Base-by-base conservation (phyloP, 2,113 vertebrate species). In the Anolis carolinensis region DNA sequence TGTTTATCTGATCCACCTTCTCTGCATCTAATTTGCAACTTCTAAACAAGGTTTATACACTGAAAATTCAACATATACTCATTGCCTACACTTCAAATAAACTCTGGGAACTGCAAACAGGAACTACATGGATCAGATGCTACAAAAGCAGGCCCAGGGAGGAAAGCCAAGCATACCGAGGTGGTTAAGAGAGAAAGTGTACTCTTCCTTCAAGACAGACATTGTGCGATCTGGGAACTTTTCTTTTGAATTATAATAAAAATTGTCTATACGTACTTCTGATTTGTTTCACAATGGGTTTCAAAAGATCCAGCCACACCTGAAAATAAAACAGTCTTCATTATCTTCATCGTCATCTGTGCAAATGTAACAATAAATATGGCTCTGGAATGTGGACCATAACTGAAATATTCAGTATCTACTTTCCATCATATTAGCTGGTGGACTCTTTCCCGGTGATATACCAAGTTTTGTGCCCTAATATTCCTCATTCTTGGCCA, bases 231-330 rank as follows among this genome's bases (percentile, higher is more conserved):
- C 25, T 55, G 34, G 23, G 32, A 9, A 32, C 50, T 39, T 23
- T n/a, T 9, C 50, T 36, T 59, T 67, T 67, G 10, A 9, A 75
- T 27, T 25, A 55, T 0, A 13, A 32, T 5, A 72, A 80, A 5
- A 36, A 0, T 65, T 3, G 30, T 75, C 50, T 80, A 74, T 90
- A 98, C 98, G 98, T 96, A 99, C 99, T 97, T 96, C 97, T 96
- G 86, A 99, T 98, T 95, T 99, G 99, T 90, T 98, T 99, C 89
- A 97, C 95, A 90, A 99, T 97, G 79, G 99, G 98, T 92, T 99
- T 99, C 94, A 99, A 94, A 87, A 99, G 97, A 94, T 99, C 99
- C 63, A 99, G 96, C 99, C 98, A 99, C 83, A 99, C 98, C 98
- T 99, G 36, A 72, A 93, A 93, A 79, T 39, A 93, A 48, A 90